These are phyloP conservation scores for Lethocerus indicus DNA, from an alignment of 1,140 invertebrate species.

Conservation along the genomic window DNA sequence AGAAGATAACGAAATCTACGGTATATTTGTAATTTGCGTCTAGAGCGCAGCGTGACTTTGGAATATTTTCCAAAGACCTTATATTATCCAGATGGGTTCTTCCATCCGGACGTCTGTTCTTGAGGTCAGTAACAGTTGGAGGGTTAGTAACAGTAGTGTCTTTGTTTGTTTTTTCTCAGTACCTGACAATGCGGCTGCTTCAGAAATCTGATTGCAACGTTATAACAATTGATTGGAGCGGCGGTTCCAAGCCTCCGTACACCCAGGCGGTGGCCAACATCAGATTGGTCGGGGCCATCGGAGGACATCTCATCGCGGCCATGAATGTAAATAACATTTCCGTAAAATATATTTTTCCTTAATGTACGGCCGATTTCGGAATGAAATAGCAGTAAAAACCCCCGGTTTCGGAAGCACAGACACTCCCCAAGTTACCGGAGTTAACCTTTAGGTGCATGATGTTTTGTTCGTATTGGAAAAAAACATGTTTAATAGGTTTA, in stretches of 20 bases:
- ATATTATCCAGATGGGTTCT: neutral
- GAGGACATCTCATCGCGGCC: slow-evolving; percentile 45
- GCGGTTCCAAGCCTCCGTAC: slow-evolving; percentile 70
- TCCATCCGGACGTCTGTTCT: neutral
- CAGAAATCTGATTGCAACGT: slow-evolving; percentile 50
- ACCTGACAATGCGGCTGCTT: slow-evolving; percentile 43
- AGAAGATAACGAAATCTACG: too few relatives aligned
- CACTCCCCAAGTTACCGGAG: too few relatives aligned
- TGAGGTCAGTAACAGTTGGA: neutral
- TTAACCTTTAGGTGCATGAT: too few relatives aligned
- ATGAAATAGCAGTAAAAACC: too few relatives aligned
- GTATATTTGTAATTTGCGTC: neutral
- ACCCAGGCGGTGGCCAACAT: slow-evolving; percentile 81
- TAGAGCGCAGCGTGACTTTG: slow-evolving; percentile 10
- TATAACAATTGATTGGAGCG: slow-evolving; percentile 67
- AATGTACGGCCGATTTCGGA: too few relatives aligned
- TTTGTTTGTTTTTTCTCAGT: slow-evolving; percentile 23
- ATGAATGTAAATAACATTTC: slow-evolving; percentile 30
- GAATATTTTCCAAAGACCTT: neutral
- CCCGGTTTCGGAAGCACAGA: too few relatives aligned
- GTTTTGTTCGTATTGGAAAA: too few relatives aligned
- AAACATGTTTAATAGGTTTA: too few relatives aligned
- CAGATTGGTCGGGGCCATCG: slow-evolving; percentile 64
- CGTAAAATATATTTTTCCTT: too few relatives aligned
- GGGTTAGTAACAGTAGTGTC: too few relatives aligned